These are phyloP conservation scores for Bellardia bayeri DNA, from an alignment of 2,888 invertebrate species.

Conservation along the genomic window DNA sequence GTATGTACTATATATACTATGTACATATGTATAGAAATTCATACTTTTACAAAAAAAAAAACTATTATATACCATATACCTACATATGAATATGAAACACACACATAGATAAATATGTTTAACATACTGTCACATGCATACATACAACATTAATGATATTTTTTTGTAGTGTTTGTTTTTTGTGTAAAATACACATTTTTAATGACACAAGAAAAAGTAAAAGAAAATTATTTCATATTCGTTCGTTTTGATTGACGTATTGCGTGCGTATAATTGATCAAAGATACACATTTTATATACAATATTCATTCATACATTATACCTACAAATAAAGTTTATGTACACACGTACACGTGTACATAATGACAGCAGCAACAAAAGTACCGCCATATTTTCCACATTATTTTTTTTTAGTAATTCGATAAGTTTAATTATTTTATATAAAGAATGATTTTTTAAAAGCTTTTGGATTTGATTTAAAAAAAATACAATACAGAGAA, in stretches of 20 bases:
- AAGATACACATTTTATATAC: constrained; percentile 35
- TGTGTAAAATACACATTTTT: constrained; percentile 27
- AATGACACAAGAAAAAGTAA: constrained; percentile 76
- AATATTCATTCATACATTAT: background rate
- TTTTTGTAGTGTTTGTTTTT: constrained; percentile 35
- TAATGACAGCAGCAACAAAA: constrained; percentile 15
- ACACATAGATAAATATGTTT: background rate
- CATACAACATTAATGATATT: constrained; percentile 25
- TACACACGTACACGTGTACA: background rate
- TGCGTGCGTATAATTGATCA: constrained; percentile 83
- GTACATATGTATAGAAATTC: constrained; percentile 4
- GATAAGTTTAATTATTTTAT: constrained; percentile 59
- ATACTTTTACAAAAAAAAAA: background rate
- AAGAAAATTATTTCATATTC: constrained; percentile 74
- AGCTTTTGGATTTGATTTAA: no score
- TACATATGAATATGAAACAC: no score
- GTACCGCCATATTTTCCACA: constrained; percentile 31
- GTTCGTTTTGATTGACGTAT: constrained; percentile 83
- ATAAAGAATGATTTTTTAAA: background rate
- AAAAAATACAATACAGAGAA: no score
- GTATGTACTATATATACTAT: background rate
- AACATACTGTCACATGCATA: background rate
- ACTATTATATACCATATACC: background rate
- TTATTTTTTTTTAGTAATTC: constrained; percentile 39
- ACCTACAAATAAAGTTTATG: background rate